A percentile compares a stretch with the other conserved stretches of the same genome.
Evolutionary conservation across 2,888 invertebrate species (phyloP).

Genomic region (Dexiosoma caninum): DNA sequence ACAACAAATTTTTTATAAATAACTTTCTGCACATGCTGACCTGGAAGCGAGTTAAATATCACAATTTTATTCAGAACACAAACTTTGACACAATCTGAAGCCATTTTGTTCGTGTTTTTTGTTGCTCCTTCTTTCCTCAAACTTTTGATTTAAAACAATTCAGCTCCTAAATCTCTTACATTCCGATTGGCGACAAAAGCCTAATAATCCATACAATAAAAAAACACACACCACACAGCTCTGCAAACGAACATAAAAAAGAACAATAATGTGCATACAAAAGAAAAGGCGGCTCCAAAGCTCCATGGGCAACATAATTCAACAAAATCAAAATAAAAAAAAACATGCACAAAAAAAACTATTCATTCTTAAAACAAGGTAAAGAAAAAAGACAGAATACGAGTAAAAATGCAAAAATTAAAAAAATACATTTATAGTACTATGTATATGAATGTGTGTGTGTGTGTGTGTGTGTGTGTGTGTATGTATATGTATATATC

Average conservation of each 20-base stretch:
- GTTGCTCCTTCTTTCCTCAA: background rate
- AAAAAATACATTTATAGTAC: constrained; percentile 7
- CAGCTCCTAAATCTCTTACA: constrained; percentile 47
- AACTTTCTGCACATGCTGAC: too few species aligned
- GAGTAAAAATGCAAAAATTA: background rate
- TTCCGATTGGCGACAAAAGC: constrained; percentile 67
- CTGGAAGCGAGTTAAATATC: background rate
- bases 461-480: too few species aligned
- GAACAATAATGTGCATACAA: constrained; percentile 50
- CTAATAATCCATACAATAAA: constrained; percentile 62
- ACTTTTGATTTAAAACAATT: constrained; percentile 26
- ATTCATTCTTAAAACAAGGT: constrained; percentile 37
- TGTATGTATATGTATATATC: too few species aligned
- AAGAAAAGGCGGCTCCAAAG: constrained; percentile 65
- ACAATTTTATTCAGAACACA: background rate
- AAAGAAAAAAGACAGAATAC: constrained; percentile 45
- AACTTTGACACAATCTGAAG: constrained; percentile 3
- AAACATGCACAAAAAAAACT: too few species aligned
- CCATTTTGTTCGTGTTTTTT: constrained; percentile 34
- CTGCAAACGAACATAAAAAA: constrained; percentile 13
- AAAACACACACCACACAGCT: background rate
- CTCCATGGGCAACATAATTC: constrained; percentile 53
- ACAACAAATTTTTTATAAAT: too few species aligned
- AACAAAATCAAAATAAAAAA: constrained; percentile 27
- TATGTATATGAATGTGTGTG: too few species aligned